Evolutionary conservation across 1,140 invertebrate genomes (phyloP), one percentile per base, ranked within the genome.

Genomic region (Mercenaria mercenaria): DNA sequence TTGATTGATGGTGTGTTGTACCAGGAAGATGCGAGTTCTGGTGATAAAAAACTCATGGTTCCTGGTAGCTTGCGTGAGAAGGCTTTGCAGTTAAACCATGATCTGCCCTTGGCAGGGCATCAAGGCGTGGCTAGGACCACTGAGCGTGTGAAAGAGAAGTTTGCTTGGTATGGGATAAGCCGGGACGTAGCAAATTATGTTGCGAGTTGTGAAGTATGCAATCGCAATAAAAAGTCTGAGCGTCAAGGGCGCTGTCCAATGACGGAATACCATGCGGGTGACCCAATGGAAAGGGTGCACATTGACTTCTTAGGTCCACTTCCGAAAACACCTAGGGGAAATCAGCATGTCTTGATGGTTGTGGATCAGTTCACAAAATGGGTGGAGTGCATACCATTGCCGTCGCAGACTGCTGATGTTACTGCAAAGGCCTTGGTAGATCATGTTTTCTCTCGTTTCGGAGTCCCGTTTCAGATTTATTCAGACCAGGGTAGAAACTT

Each of bases 331-430:
- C 8, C 13, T 0, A 41, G 56, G 37, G 56, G 81, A 23, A 83
- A 83, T 37, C 18, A 83, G 43, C 41, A 83, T 47, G 4, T 64
- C 0, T n/a, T 83, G 23, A 29, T 85, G 39, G 69, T 87, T 10
- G 52, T 90, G 3, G 88, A 90, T 37, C 69, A 90, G 26, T 90
- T 84, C 39, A 76, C 88, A 1, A 84, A 90, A 47, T 90, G 81
- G 88, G 52, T 84, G 81, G 61, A 83, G 26, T 64, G 59, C 20
- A 43, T 83, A 6, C 81, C 41, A 3, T n/a, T 67, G 32, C 56
- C 61, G n/a, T 41, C 20, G 6, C 77, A 80, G 67, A 26, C 56
- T 39, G 37, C 59, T 3, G 81, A 26, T 20, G 32, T 39, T 23
- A 81, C 79, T 15, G 47, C 56, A 3, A 59, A 18, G 23, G 79